These are phyloP conservation scores for Acheta domesticus DNA, from an alignment of 2,888 invertebrate genomes.

Conservation along the genomic window DNA sequence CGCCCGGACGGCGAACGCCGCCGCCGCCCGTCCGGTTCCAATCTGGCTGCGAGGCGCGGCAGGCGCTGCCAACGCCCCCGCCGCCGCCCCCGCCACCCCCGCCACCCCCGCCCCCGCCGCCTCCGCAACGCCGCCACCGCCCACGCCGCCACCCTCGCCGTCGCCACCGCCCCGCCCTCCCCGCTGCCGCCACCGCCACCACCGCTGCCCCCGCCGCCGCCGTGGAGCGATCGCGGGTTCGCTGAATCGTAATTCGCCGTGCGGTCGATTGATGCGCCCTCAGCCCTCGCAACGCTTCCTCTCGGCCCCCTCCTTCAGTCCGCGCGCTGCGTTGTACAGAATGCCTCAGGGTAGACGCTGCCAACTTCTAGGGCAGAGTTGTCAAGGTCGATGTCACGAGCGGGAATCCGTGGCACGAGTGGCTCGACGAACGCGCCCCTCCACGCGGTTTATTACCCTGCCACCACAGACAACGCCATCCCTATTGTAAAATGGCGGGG, in stretches of 20 bases:
- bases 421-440: too few relatives aligned
- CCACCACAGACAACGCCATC: too few relatives aligned
- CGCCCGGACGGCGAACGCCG: neutral
- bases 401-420: too few relatives aligned
- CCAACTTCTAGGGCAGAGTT: too few relatives aligned
- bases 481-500: too few relatives aligned
- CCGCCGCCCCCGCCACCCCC: neutral
- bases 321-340: too few relatives aligned
- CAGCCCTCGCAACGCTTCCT: neutral
- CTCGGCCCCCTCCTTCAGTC: too few relatives aligned
- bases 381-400: too few relatives aligned
- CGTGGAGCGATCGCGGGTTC: neutral
- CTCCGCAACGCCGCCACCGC: neutral
- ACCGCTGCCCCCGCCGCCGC: neutral
- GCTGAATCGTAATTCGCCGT: slow-evolving; percentile 3
- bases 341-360: too few relatives aligned
- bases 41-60: neutral
- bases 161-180: neutral
- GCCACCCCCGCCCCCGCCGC: neutral
- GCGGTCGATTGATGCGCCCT: neutral
- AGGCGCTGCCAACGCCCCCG: neutral
- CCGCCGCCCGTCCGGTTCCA: neutral
- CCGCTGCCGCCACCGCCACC: neutral
- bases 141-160: neutral
- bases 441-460: too few relatives aligned